Evolutionary conservation across 2,113 vertebrate genomes (phyloP), one percentile per base, ranked within the genome.

Genomic region (Piliocolobus tephrosceles): DNA sequence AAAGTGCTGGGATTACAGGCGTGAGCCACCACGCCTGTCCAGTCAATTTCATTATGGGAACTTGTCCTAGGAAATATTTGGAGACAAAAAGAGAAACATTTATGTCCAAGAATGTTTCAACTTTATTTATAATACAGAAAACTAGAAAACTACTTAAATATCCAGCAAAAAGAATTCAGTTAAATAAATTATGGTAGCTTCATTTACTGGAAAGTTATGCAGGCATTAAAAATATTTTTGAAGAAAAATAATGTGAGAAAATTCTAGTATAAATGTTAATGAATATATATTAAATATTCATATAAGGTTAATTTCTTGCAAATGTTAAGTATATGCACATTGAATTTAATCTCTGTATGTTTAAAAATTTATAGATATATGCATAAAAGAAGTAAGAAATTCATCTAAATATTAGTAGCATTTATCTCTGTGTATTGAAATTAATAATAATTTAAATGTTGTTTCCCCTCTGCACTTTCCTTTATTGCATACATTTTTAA

Each of bases 71-170:
- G 58, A 87, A 57, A 87, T 61, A 91, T 38, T 66, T 84, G 81
- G 57, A 94, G 58, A 88, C 55, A 13, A 50, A 90, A 57, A 35
- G 55, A 68, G 40, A 72, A 88, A 58, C 17, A 78, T 82, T 90
- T 61, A 91, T 87, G 30, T 83, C 70, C 20, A 94, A 72, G 76
- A 88, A 58, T 90, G 16, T 82, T 87, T 93, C 8, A 25, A 50
- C 38, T 82, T 97, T 95, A 87, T 78, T 95, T 93, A 35, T 88
- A 91, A 83, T 66, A 20, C 88, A 58, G 32, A 81, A 83, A 79
- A 94, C 88, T 10, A 86, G 17, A 47, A 84, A 97, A 38, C 13
- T 38, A 52, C 22, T 84, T 66, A 96, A 66, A 81, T 76, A 72
- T 40, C 7, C 4, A 90, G 40, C 45, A 57, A 94, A 86, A 72